These are phyloP conservation scores for Tolmerus cingulatus DNA, from an alignment of 2,888 invertebrate genomes.

Conservation along the genomic window DNA sequence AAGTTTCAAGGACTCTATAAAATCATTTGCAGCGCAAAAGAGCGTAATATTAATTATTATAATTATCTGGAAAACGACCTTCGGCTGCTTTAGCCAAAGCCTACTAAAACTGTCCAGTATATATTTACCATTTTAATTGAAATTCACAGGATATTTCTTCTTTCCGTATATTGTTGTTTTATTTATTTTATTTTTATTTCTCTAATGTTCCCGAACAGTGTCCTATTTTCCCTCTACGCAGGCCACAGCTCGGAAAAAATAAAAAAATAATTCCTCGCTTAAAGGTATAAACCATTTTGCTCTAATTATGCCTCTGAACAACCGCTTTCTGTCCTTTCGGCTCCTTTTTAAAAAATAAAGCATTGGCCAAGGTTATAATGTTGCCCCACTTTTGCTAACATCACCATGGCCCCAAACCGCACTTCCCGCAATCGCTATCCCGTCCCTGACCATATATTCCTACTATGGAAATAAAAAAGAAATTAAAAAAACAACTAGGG, in stretches of 20 bases:
- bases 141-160: background rate
- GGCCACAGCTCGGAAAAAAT: background rate
- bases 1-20: background rate
- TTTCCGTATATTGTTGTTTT: background rate
- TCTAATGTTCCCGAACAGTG: background rate
- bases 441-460: background rate
- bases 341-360: background rate
- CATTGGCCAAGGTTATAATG: background rate
- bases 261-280: background rate
- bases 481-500: background rate
- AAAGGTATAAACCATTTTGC: background rate
- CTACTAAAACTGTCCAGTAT: background rate
- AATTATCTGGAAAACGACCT: background rate
- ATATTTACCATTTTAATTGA: background rate
- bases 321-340: background rate
- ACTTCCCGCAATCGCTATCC: background rate
- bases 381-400: background rate
- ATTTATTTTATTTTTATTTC: background rate
- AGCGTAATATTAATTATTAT: background rate
- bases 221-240: background rate
- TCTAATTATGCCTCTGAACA: background rate
- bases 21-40: background rate
- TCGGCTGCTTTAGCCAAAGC: background rate
- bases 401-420: background rate
- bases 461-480: background rate